Base-by-base conservation (phyloP, 2,797 vertebrate genomes). In the Neosilurus hyrtlii region DNA sequence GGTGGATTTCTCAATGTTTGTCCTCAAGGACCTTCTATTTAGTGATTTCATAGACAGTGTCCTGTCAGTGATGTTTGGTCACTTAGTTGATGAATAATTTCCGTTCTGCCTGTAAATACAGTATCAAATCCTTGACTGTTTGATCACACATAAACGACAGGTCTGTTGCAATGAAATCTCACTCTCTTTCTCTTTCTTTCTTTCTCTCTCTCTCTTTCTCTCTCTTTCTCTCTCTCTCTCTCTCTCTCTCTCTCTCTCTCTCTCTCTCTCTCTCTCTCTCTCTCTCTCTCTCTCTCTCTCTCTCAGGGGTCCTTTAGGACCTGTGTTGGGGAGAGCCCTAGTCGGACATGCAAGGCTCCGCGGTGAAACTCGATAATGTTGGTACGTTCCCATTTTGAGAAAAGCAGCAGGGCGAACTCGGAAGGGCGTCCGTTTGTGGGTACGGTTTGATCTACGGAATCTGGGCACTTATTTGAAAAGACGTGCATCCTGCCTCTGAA, bases 111-210 rank as follows among this genome's bases (percentile, higher is more conserved):
- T 92, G 92, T 90, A 92, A 92, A 93, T 92, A 93, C 86, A 86
- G 88, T 88, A 89, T 92, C 89, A 90, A 90, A 92, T 91, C 92
- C 91, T 91, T 83, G 83, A 86, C 87, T 85, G 83, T 86, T 87
- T 86, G 81, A 86, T 85, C 74, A 85, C 73, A 87, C 90, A 91
- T 91, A 83, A 92, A 89, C 66, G 89, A 92, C 83, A 83, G 92
- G 91, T 92, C 91, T 89, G 91, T 92, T 91, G 90, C 91, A 94
- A 90, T 92, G 89, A 91, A 92, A 94, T 93, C 91, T 91, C 92
- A 91, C 91, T 92, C 92, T 91, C 91, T 87, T 89, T 11, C 63
- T 65, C 20, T 65, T 2, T 15, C n/a, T 65, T 5, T 65, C 22
- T 24, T 20, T 65, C 20, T 65, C n/a, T 65, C 22, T 65, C n/a